Evolutionary conservation across 2,113 vertebrate genomes (phyloP).

Genomic region (Scortum barcoo): DNA sequence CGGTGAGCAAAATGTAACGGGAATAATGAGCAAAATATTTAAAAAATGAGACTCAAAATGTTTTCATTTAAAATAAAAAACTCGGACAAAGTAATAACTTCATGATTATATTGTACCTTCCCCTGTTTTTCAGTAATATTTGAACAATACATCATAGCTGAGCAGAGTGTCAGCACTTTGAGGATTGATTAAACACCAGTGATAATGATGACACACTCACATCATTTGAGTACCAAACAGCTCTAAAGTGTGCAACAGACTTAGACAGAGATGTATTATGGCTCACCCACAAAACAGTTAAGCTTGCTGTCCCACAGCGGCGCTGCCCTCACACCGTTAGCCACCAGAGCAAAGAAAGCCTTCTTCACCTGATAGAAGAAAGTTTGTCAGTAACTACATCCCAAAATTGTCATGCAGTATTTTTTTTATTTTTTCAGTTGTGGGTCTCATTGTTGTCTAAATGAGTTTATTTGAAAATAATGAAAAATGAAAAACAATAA

Average conservation of each 20-base stretch:
- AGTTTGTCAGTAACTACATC: background rate
- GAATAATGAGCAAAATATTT: background rate
- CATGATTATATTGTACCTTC: background rate
- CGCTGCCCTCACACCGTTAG: constrained; percentile 77
- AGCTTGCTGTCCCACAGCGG: constrained; percentile 80
- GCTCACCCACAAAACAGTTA: constrained; percentile 79
- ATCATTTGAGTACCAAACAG: background rate
- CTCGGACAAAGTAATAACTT: no score
- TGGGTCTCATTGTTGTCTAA: background rate
- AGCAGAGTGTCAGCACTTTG: background rate
- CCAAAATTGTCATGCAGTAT: background rate
- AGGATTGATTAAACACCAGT: no score
- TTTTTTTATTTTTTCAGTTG: background rate
- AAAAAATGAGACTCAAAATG: background rate
- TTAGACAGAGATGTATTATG: background rate
- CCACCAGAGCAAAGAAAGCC: constrained; percentile 81
- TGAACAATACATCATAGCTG: background rate
- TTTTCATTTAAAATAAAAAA: background rate
- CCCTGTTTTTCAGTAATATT: background rate
- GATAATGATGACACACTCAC: background rate
- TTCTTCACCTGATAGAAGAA: constrained; percentile 73
- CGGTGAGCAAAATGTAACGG: background rate
- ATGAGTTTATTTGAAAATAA: background rate
- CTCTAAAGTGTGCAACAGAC: background rate
- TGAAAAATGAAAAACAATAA: background rate